These are phyloP conservation scores for Strix aluco DNA, from an alignment of 2,113 vertebrate genomes.

Conservation along the genomic window DNA sequence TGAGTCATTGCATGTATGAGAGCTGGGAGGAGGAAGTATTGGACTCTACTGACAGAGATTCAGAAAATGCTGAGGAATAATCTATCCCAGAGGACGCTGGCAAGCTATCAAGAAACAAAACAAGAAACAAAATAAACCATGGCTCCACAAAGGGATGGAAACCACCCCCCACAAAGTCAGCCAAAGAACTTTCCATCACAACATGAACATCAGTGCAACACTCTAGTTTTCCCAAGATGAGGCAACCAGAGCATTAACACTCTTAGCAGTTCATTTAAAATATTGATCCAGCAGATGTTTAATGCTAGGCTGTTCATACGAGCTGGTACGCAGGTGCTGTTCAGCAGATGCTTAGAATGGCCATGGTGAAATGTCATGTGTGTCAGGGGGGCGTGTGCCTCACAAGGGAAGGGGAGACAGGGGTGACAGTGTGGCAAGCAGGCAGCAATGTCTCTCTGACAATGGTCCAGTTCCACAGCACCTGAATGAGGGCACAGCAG, in stretches of 20 bases:
- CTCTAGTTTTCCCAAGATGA: slow-evolving; percentile 47
- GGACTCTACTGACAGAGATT: background rate
- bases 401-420: too few relatives aligned
- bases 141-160: slow-evolving; percentile 32
- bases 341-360: background rate
- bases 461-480: background rate
- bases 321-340: background rate
- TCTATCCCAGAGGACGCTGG: slow-evolving; percentile 40
- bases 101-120: slow-evolving; percentile 21
- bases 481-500: fast-evolving
- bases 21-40: background rate
- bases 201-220: background rate
- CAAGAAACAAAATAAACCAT: slow-evolving; percentile 55
- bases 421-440: background rate
- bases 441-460: background rate
- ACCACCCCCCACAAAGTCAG: slow-evolving; percentile 54
- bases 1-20: slow-evolving; percentile 27
- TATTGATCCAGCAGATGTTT: background rate
- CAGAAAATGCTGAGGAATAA: slow-evolving; percentile 54
- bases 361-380: fast-evolving
- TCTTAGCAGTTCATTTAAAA: background rate
- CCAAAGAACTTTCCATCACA: slow-evolving; percentile 63
- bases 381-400: background rate
- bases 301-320: background rate
- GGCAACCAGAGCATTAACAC: background rate